Percentiles rank a stretch among this genome's conserved stretches.
Evolutionary conservation across 2,797 vertebrate genomes (phyloP).

Genomic region (Melanotaenia trifasciata): DNA sequence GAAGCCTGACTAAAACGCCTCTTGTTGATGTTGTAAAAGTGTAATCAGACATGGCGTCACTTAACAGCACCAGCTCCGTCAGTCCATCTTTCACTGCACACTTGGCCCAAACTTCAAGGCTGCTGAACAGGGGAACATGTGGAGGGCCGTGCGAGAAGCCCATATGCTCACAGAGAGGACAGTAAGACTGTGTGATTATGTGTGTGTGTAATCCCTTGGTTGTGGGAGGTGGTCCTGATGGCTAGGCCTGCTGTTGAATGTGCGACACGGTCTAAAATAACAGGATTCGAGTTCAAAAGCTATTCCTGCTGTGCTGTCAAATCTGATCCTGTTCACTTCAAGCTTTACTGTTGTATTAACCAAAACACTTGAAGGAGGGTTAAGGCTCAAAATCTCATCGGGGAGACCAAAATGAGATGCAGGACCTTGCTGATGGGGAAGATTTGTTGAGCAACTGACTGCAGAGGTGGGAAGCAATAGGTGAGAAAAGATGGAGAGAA

Average conservation of each 20-base stretch:
- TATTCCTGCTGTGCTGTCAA: constrained; percentile 28
- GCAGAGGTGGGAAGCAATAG: constrained; percentile 44
- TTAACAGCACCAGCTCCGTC: constrained; percentile 60
- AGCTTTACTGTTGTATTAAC: constrained; percentile 32
- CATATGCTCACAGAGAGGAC: constrained; percentile 53
- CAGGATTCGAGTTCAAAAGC: constrained; percentile 29
- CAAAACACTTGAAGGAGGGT: constrained; percentile 39
- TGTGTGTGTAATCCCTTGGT: constrained; percentile 29
- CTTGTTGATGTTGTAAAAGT: constrained; percentile 57
- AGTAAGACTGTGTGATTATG: constrained; percentile 15
- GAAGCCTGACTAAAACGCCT: constrained; percentile 55
- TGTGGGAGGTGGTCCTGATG: constrained; percentile 25
- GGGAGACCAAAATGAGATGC: constrained; percentile 30
- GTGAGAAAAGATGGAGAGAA: constrained; percentile 62
- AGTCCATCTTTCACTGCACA: constrained; percentile 50
- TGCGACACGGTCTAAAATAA: constrained; percentile 36
- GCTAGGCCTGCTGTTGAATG: constrained; percentile 27
- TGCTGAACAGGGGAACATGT: constrained; percentile 54
- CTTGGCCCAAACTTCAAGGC: constrained; percentile 63
- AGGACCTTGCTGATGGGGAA: constrained; percentile 30
- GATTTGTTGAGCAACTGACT: constrained; percentile 47
- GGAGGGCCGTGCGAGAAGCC: constrained; percentile 46
- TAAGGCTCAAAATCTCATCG: constrained; percentile 28
- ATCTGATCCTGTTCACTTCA: constrained; percentile 24
- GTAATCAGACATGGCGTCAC: constrained; percentile 76